Percentiles rank a stretch among this genome's conserved stretches.
Evolutionary conservation across 2,113 vertebrate genomes (phyloP).

Genomic region (Pterophyllum scalare): DNA sequence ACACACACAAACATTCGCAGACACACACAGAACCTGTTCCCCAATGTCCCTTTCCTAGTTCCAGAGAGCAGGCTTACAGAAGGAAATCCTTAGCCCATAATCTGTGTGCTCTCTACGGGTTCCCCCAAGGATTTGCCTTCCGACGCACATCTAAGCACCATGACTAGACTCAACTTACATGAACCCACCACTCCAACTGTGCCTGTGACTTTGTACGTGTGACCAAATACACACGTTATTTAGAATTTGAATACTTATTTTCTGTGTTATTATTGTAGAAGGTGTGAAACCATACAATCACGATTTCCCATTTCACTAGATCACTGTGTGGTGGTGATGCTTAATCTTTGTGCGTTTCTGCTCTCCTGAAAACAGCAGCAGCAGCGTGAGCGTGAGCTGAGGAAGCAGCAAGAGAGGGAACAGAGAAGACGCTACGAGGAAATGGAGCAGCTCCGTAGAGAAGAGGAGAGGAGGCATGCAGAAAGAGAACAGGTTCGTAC

Average conservation of each 20-base stretch:
- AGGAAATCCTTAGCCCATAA: slow-evolving; percentile 67
- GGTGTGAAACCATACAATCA: neutral
- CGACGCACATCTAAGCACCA: slow-evolving; percentile 42
- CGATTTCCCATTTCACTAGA: neutral
- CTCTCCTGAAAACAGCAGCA: slow-evolving; percentile 87
- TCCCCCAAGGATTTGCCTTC: slow-evolving; percentile 55
- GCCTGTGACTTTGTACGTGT: neutral
- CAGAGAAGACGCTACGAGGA: slow-evolving; percentile 90
- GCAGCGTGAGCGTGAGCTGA: slow-evolving; percentile 89
- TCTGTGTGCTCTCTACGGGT: slow-evolving; percentile 53
- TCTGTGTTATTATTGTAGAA: neutral
- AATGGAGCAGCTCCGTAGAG: slow-evolving; percentile 88
- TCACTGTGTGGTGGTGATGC: neutral
- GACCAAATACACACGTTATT: neutral
- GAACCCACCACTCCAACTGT: slow-evolving; percentile 40
- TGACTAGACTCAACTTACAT: slow-evolving; percentile 53
- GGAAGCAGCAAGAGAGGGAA: slow-evolving; percentile 93
- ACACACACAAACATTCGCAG: neutral
- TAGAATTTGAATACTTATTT: neutral
- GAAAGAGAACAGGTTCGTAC: slow-evolving; percentile 92
- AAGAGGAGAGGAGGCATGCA: slow-evolving; percentile 91
- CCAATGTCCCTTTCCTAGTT: slow-evolving; percentile 52
- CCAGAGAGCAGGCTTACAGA: slow-evolving; percentile 60
- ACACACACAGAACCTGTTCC: slow-evolving; percentile 7
- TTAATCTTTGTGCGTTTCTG: neutral